These are phyloP conservation scores for Hirundo rustica DNA, from an alignment of 2,797 vertebrate genomes.

Conservation along the genomic window DNA sequence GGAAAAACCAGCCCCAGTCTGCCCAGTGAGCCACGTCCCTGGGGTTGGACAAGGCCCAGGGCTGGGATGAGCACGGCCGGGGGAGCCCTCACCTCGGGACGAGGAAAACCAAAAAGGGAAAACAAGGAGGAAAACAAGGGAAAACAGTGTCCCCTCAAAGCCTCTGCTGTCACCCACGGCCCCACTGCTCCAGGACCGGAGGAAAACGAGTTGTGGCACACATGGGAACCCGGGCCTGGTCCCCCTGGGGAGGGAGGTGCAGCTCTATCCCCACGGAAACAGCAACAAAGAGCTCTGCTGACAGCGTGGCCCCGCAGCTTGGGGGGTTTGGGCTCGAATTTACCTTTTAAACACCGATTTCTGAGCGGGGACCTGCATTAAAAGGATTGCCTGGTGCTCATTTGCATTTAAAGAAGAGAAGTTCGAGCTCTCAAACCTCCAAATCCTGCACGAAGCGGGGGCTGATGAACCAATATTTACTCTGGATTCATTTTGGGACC, in stretches of 20 bases:
- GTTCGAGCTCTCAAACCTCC: slow-evolving; percentile 5
- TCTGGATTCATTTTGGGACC: not conserved
- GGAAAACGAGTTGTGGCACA: not conserved
- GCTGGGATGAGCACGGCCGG: fast-evolving
- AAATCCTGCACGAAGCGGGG: not conserved
- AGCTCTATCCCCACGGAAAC: fast-evolving
- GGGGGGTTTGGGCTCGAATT: not conserved
- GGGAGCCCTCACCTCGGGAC: fast-evolving
- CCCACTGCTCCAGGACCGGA: fast-evolving
- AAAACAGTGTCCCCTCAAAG: too few species aligned
- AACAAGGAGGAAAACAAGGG: not conserved
- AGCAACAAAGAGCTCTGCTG: not conserved
- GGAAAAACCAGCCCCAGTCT: not conserved
- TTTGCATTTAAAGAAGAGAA: not conserved
- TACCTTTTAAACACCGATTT: not conserved
- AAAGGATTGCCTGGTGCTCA: not conserved
- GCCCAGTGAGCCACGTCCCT: not conserved
- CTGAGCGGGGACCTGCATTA: not conserved
- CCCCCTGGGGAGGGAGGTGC: not conserved
- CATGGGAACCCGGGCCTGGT: not conserved
- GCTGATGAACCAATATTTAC: slow-evolving; percentile 47
- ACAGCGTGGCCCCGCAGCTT: not conserved
- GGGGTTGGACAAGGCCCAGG: fast-evolving
- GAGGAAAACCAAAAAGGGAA: too few species aligned
- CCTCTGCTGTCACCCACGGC: fast-evolving